Base-by-base conservation (phyloP, 2,888 invertebrate species). In the Pandemis heparana region DNA sequence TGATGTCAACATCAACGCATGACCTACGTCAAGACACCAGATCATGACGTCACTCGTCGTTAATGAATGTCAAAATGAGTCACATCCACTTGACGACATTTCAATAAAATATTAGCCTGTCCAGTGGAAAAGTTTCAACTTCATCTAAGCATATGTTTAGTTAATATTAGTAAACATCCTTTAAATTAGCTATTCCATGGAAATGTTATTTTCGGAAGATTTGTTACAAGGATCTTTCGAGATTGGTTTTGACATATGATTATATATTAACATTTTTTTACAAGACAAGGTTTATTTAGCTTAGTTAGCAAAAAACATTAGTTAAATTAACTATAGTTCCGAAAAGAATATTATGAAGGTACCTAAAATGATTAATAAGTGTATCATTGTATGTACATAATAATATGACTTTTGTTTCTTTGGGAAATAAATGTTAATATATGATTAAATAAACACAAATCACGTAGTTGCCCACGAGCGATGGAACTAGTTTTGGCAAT, bases 91-190 rank as follows among this genome's bases (percentile, higher is more conserved):
- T 16, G 39, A 61, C 61, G 61, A 8, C 61, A 61, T 38, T n/a
- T 48, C 8, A 53, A 6, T 5, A 5, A 16, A 61, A 16, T n/a
- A 12, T 16, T 41, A 41, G 9, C 43, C 18, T 18, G 16, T 18
- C 18, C 9, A 18, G 14, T 43, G 63, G 63, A 63, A 63, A 63
- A 23, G 23, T 63, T 63, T 61, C 7, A 23, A 12, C 43, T 62
- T 9, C 41, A 41, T 41, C 18, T 41, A 48, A 32, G 23, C 4
- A 32, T 2, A 32, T 2, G 1, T 48, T 41, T 41, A 62, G 41
- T 41, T 16, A 63, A 43, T 46, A 43, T 7, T 63, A 23, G 43
- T 63, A 43, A 63, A 63, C 63, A 63, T 23, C 63, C 63, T 14
- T 46, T 63, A 12, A 63, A 63, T 63, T 63, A 23, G 16, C 63